Evolutionary conservation across 2,888 invertebrate genomes (phyloP).

Genomic region (Brenthis ino): DNA sequence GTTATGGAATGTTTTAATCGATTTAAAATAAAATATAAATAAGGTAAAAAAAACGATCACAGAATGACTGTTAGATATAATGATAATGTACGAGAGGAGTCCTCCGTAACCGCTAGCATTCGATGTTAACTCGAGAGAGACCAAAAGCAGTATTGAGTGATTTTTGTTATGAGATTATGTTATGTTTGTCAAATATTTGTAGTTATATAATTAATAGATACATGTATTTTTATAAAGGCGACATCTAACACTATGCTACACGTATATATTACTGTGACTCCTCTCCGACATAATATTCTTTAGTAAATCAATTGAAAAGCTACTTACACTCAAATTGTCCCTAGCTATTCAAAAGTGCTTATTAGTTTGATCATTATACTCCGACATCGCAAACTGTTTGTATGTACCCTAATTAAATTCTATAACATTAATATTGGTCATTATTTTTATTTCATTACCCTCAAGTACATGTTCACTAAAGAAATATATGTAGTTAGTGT

Average conservation of each 20-base stretch:
- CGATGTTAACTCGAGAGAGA: constrained; percentile 32
- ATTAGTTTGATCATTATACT: constrained; percentile 80
- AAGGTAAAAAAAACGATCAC: constrained; percentile 43
- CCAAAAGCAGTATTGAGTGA: constrained; percentile 44
- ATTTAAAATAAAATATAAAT: constrained; percentile 55
- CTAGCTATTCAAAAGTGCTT: constrained; percentile 78
- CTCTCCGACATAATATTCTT: constrained; percentile 62
- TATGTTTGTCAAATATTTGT: constrained; percentile 38
- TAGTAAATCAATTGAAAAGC: constrained; percentile 54
- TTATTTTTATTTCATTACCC: constrained; percentile 50
- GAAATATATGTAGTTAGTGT: too few species aligned
- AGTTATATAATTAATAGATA: constrained; percentile 46
- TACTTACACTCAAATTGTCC: constrained; percentile 68
- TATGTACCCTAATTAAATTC: constrained; percentile 82
- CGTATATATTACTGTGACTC: constrained; percentile 53
- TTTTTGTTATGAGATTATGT: constrained; percentile 41
- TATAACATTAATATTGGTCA: constrained; percentile 71
- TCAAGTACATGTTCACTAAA: background rate
- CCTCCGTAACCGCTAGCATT: constrained; percentile 33
- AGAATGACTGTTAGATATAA: constrained; percentile 45
- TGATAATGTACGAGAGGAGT: constrained; percentile 48
- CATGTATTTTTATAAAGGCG: constrained; percentile 46
- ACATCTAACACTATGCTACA: constrained; percentile 30
- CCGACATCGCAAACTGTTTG: constrained; percentile 81
- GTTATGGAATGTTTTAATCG: constrained; percentile 75